Evolutionary conservation across 2,797 vertebrate species (phyloP).

Genomic region (Austrolebias charrua): DNA sequence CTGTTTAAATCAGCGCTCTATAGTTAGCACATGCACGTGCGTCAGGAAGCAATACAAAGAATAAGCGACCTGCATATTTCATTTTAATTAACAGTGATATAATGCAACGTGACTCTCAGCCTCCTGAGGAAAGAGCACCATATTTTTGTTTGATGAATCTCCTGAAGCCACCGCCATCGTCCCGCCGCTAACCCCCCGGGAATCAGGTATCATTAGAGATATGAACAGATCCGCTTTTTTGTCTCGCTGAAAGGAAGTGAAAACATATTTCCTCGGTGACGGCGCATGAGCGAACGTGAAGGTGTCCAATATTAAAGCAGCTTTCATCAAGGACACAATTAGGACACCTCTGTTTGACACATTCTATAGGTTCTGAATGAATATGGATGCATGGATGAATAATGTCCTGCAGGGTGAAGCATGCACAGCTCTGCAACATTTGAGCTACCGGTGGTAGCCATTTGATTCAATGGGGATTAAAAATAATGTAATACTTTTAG

Average conservation of each 20-base stretch:
- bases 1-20: conserved; percentile 74
- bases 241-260: conserved; percentile 59
- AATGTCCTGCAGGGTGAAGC: conserved; percentile 65
- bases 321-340: conserved; percentile 88
- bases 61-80: conserved; percentile 84
- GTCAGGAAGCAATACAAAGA: conserved; percentile 79
- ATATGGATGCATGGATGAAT: conserved; percentile 80
- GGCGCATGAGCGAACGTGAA: conserved; percentile 68
- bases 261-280: conserved; percentile 62
- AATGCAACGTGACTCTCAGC: conserved; percentile 80
- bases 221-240: conserved; percentile 80
- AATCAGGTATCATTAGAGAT: conserved; percentile 88
- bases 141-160: conserved; percentile 85
- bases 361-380: conserved; percentile 78
- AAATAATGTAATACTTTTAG: conserved; percentile 70
- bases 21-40: conserved; percentile 65
- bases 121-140: conserved; percentile 78
- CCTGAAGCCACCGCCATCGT: conserved; percentile 75
- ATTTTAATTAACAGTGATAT: conserved; percentile 86
- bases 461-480: conserved; percentile 69
- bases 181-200: conserved; percentile 73
- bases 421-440: conserved; percentile 61
- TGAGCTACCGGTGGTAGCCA: conserved; percentile 43
- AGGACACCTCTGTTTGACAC: conserved; percentile 85
- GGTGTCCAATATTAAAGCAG: conserved; percentile 85